These are phyloP conservation scores for Tychaedon coryphoeus DNA, from an alignment of 2,113 vertebrate species.

Conservation along the genomic window DNA sequence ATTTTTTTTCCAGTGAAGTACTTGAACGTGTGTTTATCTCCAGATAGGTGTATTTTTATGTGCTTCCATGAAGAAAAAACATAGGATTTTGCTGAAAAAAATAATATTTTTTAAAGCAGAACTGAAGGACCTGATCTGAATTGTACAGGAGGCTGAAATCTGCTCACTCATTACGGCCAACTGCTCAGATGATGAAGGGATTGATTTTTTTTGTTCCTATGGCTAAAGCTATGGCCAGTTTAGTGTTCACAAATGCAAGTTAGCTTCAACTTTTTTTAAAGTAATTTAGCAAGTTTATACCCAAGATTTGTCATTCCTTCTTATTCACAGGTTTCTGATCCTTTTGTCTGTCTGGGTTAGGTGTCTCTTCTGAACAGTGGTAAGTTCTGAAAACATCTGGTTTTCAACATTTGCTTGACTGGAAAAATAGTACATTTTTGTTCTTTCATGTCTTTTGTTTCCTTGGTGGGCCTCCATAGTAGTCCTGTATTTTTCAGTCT, in stretches of 20 bases:
- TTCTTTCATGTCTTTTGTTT: background rate
- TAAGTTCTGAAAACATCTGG: background rate
- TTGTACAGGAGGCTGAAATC: background rate
- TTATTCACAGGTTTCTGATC: background rate
- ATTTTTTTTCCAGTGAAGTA: background rate
- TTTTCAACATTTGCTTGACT: background rate
- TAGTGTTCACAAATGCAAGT: background rate
- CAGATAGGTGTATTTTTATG: background rate
- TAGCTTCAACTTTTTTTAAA: background rate
- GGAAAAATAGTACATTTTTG: background rate
- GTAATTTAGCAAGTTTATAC: background rate
- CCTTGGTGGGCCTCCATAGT: background rate
- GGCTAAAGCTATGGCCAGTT: background rate
- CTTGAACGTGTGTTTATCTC: background rate
- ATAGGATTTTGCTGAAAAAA: background rate
- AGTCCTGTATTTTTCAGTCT: background rate
- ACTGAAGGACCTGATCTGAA: background rate
- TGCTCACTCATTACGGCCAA: background rate
- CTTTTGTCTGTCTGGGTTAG: background rate
- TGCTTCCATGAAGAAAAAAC: background rate
- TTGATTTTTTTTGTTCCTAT: background rate
- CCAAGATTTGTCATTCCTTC: background rate
- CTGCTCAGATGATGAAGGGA: background rate
- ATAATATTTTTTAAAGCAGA: background rate
- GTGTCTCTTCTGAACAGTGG: fast-evolving